Base-by-base conservation (phyloP, 2,888 invertebrate species). In the Theristus sp. region DNA sequence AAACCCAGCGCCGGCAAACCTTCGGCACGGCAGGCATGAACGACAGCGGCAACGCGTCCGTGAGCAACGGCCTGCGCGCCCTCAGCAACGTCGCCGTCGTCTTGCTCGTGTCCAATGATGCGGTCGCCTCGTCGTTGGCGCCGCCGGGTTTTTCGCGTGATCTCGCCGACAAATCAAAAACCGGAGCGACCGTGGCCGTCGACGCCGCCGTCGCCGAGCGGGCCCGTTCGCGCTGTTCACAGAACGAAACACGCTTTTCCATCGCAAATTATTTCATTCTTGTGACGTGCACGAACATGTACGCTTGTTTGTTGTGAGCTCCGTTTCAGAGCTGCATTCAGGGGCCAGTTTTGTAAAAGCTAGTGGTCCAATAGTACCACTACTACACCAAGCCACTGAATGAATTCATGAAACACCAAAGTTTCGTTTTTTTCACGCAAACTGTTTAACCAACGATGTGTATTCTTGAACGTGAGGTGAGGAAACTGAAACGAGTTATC, bases 11-110 rank as follows among this genome's bases (percentile, higher is more conserved):
- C n/a, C n/a, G n/a, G 24, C 28, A 6, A 3, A 56, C 70, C 1
- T 66, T 66, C 10, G 67, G 64, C 17, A 70, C 65, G 60, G 70
- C 68, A 1, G 70, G 70, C 3, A 71, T 64, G 56, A 70, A 68
- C 29, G 61, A 62, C 52, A 69, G 65, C 25, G 67, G 63, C 24
- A 63, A 58, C 22, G 63, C 65, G 27, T 26, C 47, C 24, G 66
- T 31, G 6, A 65, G 62, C 52, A 66, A 49, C 28, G 64, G 64
- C 31, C 60, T 62, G 28, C 63, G 60, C 22, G 66, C 61, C 53
- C 65, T 66, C 57, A 66, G 56, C 57, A 47, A 26, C 47, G 57
- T 38, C 38, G 38, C 6, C 38, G 17, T 17, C 17, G n/a, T n/a
- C n/a, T n/a, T n/a, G n/a, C 17, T 38, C 10, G 38, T 6, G 10